Conservation (phyloP, 2,797 vertebrate species). For the Lagodon rhomboides region DNA sequence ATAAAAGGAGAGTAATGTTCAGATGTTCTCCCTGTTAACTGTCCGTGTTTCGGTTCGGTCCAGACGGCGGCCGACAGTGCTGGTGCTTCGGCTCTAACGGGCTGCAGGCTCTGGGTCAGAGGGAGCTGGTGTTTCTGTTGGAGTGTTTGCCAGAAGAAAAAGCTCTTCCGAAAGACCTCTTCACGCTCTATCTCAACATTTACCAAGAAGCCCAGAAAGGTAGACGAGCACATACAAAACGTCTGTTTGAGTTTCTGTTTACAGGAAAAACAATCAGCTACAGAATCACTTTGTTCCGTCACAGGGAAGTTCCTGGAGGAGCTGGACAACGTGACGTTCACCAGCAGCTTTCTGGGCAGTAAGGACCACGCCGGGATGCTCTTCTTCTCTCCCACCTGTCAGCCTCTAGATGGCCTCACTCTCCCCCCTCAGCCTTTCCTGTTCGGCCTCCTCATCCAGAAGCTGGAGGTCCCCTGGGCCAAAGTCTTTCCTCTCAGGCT, state of each 20-base stretch:
- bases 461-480: conserved; percentile 96
- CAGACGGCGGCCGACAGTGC: conserved; percentile 90
- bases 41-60: not conserved
- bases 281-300: not conserved
- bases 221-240: conserved; percentile 52
- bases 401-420: conserved; percentile 87
- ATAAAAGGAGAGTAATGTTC: too few species aligned
- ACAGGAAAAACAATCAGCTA: too few species aligned
- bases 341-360: conserved; percentile 91
- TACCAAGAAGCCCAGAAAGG: conserved; percentile 95
- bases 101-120: conserved; percentile 93
- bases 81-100: conserved; percentile 96
- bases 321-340: conserved; percentile 92
- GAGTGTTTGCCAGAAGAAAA: conserved; percentile 91
- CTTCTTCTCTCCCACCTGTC: conserved; percentile 91
- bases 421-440: conserved; percentile 90
- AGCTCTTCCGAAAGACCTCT: conserved; percentile 90
- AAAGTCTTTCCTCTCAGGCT: conserved; percentile 96
- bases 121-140: conserved; percentile 92
- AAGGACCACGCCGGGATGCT: conserved; percentile 95
- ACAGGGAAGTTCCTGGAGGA: conserved; percentile 92
- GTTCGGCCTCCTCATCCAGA: conserved; percentile 93
- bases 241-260: not conserved
- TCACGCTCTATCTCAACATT: conserved; percentile 90
- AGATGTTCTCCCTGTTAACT: not conserved